Evolutionary conservation across 2,888 invertebrate species (phyloP), one percentile per base, ranked within the genome.

Genomic region (Dryobota labecula): DNA sequence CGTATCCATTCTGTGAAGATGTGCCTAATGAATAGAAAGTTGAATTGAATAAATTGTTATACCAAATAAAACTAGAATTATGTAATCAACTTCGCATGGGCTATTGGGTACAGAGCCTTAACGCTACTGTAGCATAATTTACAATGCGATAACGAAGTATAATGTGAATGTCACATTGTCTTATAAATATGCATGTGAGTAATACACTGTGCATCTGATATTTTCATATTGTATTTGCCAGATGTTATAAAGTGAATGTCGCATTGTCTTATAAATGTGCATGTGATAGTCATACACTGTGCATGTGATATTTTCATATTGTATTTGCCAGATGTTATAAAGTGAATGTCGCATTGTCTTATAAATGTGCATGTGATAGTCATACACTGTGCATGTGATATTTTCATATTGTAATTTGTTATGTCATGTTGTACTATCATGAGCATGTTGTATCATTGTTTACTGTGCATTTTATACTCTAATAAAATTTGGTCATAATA

Each of bases 1-100:
- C 86, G 83, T 20, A 96, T 81, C 95, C 95, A 96, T 80, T 95
- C 93, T 0, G 88, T 78, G 4, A 94, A 82, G 53, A 95, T 94
- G 76, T 92, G 91, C 73, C 94, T 94, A 84, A 49, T 54, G 27
- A n/a, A 53, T 18, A 13, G 11, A 61, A 61, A 30, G 9, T 6
- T 8, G 5, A 7, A 1, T 56, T 82, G 6, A 61, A 20, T 64
- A 41, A 36, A 24, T 33, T n/a, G 41, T 18, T 41, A 6, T 15
- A 18, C 4, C 45, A 30, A 45, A 24, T 41, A 38, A 24, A 38
- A 53, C 30, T 38, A 53, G 18, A 27, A 27, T 45, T 43, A 72
- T 38, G 13, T 38, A 15, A 68, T 20, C 0, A n/a, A n/a, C 18
- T 73, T 45, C 18, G n/a, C 27, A 2, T 27, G 2, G 9, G 5